Evolutionary conservation across 2,797 vertebrate species (phyloP).

Genomic region (Rhinoraja longicauda): DNA sequence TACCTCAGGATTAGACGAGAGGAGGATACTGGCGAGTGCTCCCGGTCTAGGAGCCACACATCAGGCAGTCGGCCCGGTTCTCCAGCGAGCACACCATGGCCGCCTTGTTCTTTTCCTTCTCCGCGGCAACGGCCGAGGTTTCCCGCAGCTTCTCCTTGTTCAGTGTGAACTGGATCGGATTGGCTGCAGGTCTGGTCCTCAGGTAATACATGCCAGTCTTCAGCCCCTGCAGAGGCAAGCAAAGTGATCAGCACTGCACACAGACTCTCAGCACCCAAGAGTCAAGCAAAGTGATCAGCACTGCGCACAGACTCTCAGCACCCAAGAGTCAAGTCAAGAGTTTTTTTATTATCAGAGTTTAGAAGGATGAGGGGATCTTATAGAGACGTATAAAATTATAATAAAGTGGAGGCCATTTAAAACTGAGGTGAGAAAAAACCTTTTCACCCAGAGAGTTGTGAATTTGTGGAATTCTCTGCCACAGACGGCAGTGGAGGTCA

Average conservation of each 20-base stretch:
- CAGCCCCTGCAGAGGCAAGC: constrained; percentile 66
- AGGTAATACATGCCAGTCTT: constrained; percentile 99
- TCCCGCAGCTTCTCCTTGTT: constrained; percentile 92
- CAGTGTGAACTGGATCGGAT: constrained; percentile 95
- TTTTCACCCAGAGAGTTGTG: too few relatives aligned
- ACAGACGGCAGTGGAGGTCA: too few relatives aligned
- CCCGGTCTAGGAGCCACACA: constrained; percentile 80
- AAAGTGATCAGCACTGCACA: fast-evolving
- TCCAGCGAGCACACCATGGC: constrained; percentile 95
- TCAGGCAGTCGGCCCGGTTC: constrained; percentile 86
- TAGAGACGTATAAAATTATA: too few relatives aligned
- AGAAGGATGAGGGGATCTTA: too few relatives aligned
- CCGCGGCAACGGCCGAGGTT: constrained; percentile 53
- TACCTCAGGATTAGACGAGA: neutral
- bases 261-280: neutral
- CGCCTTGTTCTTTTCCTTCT: constrained; percentile 80
- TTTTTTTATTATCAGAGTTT: too few relatives aligned
- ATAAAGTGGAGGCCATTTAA: too few relatives aligned
- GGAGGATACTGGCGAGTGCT: neutral
- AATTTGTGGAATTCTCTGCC: too few relatives aligned
- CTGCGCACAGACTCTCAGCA: neutral
- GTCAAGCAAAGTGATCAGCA: fast-evolving
- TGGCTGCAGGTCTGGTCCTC: constrained; percentile 87
- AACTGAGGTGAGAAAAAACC: too few relatives aligned
- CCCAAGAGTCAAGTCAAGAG: too few relatives aligned